Percentiles rank a stretch among this genome's conserved stretches.
phyloP scores from a whole-genome alignment of 1,140 invertebrate genomes.

The Argopecten irradians region DNA sequence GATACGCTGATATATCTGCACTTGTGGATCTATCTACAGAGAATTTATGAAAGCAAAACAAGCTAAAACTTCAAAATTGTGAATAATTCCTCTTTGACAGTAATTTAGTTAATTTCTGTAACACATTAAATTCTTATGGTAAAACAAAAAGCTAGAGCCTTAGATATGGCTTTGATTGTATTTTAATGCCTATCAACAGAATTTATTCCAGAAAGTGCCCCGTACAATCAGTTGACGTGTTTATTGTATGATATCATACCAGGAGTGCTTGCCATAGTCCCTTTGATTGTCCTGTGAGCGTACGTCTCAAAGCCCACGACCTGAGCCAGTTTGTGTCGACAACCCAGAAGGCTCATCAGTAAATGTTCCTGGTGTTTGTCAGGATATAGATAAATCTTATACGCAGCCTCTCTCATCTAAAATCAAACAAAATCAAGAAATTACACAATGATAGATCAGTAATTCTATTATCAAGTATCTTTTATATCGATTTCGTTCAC shows the following conservation, averaged over 20 bases:
- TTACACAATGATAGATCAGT: not conserved
- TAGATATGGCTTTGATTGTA: not conserved
- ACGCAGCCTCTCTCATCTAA: slow-evolving; percentile 90
- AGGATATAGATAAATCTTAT: slow-evolving; percentile 90
- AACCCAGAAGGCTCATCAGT: slow-evolving; percentile 84
- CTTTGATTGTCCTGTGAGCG: slow-evolving; percentile 90
- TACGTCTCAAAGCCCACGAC: slow-evolving; percentile 93
- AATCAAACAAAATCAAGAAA: slow-evolving; percentile 28
- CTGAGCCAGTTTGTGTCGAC: slow-evolving; percentile 86
- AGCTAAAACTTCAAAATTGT: too few relatives aligned
- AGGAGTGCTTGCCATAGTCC: slow-evolving; percentile 90
- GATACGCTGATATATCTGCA: too few relatives aligned
- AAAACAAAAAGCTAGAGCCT: too few relatives aligned
- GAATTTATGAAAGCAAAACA: too few relatives aligned
- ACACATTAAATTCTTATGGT: too few relatives aligned
- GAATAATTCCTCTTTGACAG: too few relatives aligned
- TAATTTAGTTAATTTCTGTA: too few relatives aligned
- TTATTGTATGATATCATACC: slow-evolving; percentile 54
- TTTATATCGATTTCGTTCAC: not conserved
- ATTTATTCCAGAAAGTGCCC: not conserved
- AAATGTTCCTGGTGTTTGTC: slow-evolving; percentile 87
- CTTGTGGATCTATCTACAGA: too few relatives aligned
- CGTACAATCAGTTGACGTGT: not conserved
- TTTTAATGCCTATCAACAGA: not conserved
- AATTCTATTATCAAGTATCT: not conserved